These are phyloP conservation scores for Hipposideros armiger DNA, from an alignment of 2,113 vertebrate species.

Conservation along the genomic window DNA sequence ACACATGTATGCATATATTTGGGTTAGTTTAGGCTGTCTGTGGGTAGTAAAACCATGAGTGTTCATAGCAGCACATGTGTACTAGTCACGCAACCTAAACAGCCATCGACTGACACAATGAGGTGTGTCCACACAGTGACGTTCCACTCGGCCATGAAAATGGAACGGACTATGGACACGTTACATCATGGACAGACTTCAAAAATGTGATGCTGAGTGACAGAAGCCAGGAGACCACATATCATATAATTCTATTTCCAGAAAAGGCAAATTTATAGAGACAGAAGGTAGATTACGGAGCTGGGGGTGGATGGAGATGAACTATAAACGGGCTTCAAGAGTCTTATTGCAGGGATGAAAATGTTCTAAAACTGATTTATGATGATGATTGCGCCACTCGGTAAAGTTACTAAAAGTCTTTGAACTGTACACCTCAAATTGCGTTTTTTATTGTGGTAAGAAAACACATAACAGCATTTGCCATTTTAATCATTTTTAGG, in stretches of 20 bases:
- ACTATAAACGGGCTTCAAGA: background rate
- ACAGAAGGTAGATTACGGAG: background rate
- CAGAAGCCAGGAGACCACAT: background rate
- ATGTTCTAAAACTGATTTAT: background rate
- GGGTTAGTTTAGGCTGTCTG: background rate
- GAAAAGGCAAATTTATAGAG: background rate
- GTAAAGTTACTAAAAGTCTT: constrained; percentile 10
- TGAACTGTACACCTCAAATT: background rate
- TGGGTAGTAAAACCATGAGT: background rate
- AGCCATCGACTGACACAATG: background rate
- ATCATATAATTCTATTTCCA: background rate
- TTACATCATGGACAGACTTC: background rate
- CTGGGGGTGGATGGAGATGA: background rate
- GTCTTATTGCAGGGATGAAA: background rate
- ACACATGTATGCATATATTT: background rate
- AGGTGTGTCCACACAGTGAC: background rate
- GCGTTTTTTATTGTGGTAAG: background rate
- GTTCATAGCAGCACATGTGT: background rate
- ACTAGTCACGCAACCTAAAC: background rate
- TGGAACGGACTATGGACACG: background rate
- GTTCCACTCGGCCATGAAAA: background rate
- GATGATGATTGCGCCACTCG: background rate
- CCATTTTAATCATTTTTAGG: background rate
- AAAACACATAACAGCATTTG: background rate
- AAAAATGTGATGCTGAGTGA: background rate